Conservation (phyloP, 2,797 vertebrate genomes). For the Sebastes alutus region DNA sequence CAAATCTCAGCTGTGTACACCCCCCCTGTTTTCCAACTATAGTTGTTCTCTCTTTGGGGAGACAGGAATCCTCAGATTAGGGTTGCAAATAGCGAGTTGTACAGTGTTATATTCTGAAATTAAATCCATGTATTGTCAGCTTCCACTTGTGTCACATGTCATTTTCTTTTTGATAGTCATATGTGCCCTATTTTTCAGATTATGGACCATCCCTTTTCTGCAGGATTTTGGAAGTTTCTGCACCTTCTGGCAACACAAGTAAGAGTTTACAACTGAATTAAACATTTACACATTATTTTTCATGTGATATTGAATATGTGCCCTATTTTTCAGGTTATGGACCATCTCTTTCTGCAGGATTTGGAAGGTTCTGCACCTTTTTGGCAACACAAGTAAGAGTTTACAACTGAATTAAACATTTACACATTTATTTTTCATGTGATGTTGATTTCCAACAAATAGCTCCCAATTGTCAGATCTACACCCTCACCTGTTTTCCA, state of each 20-base stretch:
- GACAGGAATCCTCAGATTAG: not conserved
- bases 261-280: not conserved
- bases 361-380: not conserved
- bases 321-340: not conserved
- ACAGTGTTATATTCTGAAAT: not conserved
- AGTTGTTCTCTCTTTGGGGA: conserved; percentile 5
- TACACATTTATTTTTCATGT: not conserved
- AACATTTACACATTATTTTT: not conserved
- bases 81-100: not conserved
- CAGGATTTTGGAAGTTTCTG: not conserved
- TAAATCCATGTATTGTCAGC: not conserved
- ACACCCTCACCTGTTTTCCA: not conserved
- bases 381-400: not conserved
- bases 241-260: not conserved
- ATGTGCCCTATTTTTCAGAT: not conserved
- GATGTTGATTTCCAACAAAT: not conserved
- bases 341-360: not conserved
- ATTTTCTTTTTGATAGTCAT: not conserved
- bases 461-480: not conserved
- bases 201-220: not conserved
- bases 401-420: not conserved
- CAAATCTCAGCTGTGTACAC: conserved; percentile 44
- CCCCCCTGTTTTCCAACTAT: not conserved
- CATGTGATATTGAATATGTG: no score
- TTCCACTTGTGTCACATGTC: not conserved